Conservation (phyloP, 1,140 invertebrate genomes). For the Wiebesia pumilae region DNA sequence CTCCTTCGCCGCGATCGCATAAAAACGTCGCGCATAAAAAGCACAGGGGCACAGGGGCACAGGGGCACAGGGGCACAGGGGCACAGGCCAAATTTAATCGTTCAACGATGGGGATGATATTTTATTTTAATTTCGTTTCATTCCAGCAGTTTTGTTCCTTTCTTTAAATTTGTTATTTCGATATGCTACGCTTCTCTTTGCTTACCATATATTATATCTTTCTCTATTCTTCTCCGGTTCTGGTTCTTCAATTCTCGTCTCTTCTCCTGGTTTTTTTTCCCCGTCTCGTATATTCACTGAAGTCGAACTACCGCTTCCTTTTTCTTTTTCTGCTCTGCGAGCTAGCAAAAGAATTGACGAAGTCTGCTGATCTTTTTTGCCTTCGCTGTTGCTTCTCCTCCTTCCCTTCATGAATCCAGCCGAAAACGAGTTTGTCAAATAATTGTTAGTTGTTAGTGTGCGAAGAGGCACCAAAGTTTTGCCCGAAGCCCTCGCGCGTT, state of each 20-base stretch:
- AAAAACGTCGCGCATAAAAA: no score
- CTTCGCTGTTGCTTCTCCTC: background rate
- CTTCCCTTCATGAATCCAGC: background rate
- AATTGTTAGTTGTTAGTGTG: slow-evolving; percentile 9
- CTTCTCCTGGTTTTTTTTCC: background rate
- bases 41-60: no score
- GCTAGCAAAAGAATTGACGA: slow-evolving; percentile 3
- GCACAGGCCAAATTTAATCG: no score
- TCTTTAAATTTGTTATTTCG: background rate
- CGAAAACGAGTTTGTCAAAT: slow-evolving; percentile 46
- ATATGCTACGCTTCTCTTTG: background rate
- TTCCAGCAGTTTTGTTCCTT: background rate
- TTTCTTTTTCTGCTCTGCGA: slow-evolving; percentile 2
- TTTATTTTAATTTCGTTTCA: no score
- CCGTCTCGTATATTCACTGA: slow-evolving; percentile 16
- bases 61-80: no score
- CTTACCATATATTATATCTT: background rate
- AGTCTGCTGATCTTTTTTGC: background rate
- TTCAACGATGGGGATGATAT: no score
- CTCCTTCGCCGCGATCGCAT: no score
- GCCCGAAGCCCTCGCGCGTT: background rate
- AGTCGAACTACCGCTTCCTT: slow-evolving; percentile 8
- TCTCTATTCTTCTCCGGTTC: background rate
- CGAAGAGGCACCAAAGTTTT: background rate
- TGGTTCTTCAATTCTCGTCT: background rate